Evolutionary conservation across 2,113 vertebrate genomes (phyloP), one percentile per base, ranked within the genome.

Genomic region (Hydrochoerus hydrochaeris): DNA sequence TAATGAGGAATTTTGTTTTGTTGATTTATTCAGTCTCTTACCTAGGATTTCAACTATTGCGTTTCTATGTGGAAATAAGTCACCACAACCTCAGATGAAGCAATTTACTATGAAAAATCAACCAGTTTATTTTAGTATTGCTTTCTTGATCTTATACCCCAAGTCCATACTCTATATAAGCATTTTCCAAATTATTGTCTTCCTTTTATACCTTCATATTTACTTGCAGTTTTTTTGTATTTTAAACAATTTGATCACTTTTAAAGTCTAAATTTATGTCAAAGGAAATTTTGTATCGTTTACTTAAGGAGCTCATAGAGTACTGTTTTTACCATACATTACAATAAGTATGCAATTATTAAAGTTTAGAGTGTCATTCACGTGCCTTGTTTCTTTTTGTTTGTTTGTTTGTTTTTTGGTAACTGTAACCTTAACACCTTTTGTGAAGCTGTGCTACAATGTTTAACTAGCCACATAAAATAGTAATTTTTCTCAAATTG

Each of bases 211-310:
- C 6, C 6, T 89, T 91, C 24, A 32, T 32, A 60, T n/a, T n/a
- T 90, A 26, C 24, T n/a, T 88, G 63, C 3, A 11, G 58, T 10
- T 88, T 90, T 90, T 95, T 46, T 60, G 41, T 75, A 46, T 85
- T 85, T 73, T 84, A 0, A 0, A 86, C 93, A 82, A 46, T 63
- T 13, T 30, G 38, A 93, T 65, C 9, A 73, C 16, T 13, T 78
- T 86, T 63, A 81, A 88, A 94, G 32, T 80, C 57, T 44, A 62
- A 62, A 75, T 90, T 65, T 81, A 65, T 65, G 30, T 57, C 54
- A 92, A 93, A 90, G 41, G 9, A 94, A 81, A 84, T 82, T 95
- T 93, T 96, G 13, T 35, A 65, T 52, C 32, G 93, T 22, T 86
- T 5, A 85, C 58, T 71, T 91, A 94, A 83, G 52, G 30, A 89